Evolutionary conservation across 2,797 vertebrate species (phyloP).

Genomic region (Morus bassanus): DNA sequence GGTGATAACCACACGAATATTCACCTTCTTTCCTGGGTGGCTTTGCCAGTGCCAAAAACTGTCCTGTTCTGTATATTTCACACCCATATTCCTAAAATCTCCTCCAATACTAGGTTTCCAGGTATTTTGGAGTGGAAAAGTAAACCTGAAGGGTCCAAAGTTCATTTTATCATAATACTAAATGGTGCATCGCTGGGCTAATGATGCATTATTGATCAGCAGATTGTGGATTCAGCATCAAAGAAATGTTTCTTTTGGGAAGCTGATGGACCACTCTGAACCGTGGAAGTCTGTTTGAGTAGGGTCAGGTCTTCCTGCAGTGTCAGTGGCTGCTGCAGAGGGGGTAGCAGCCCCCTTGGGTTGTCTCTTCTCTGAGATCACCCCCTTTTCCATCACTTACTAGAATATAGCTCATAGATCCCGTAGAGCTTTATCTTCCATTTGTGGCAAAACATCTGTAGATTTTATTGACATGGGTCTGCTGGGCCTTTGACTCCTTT

Average conservation of each 20-base stretch:
- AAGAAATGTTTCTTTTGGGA: not conserved
- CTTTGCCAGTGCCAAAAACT: not conserved
- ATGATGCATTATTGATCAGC: not conserved
- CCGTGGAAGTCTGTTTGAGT: fast-evolving
- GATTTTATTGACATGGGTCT: not conserved
- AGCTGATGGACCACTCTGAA: not conserved
- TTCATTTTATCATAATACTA: not conserved
- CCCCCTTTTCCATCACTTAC: not conserved
- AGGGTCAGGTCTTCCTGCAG: not conserved
- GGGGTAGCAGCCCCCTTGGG: too few relatives aligned
- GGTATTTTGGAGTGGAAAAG: not conserved
- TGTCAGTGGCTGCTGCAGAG: not conserved
- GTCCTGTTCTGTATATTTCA: not conserved
- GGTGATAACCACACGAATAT: not conserved
- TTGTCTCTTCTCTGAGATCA: not conserved
- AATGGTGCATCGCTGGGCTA: not conserved
- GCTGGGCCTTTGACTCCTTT: not conserved
- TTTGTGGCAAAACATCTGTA: not conserved
- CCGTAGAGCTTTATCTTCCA: not conserved
- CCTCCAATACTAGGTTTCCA: not conserved
- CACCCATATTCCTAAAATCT: not conserved
- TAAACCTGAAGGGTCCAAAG: not conserved
- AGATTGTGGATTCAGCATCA: not conserved
- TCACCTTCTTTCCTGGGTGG: not conserved
- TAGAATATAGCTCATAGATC: not conserved